These are phyloP conservation scores for Gambusia holbrooki DNA, from an alignment of 2,113 vertebrate species.

Conservation along the genomic window DNA sequence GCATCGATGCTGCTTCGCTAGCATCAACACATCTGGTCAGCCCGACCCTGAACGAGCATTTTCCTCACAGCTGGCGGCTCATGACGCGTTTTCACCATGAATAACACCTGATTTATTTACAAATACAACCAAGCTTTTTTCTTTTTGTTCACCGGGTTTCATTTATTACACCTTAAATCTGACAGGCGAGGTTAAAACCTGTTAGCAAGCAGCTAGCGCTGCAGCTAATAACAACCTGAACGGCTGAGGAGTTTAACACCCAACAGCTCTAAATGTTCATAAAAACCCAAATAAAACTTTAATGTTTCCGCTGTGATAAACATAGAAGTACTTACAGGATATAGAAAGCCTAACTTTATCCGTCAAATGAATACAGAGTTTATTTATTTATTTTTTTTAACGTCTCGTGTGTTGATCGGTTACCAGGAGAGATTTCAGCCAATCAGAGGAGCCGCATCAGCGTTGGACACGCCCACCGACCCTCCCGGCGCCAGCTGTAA, in stretches of 20 bases:
- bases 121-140: background rate
- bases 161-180: background rate
- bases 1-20: background rate
- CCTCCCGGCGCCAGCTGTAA: too few species aligned
- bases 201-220: conserved; percentile 22
- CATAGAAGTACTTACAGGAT: conserved; percentile 35
- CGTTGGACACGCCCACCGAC: conserved; percentile 55
- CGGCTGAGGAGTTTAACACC: conserved; percentile 38
- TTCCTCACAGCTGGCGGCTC: background rate
- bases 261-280: conserved; percentile 2
- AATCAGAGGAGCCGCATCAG: conserved; percentile 55
- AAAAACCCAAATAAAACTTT: background rate
- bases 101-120: conserved; percentile 5
- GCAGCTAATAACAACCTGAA: conserved; percentile 61
- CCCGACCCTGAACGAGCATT: background rate
- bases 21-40: background rate
- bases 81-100: background rate
- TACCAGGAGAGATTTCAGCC: conserved; percentile 74
- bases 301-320: fast-evolving
- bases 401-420: conserved; percentile 67
- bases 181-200: background rate
- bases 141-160: background rate
- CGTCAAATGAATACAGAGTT: conserved; percentile 11
- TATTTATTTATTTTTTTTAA: conserved; percentile 35
- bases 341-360: background rate